Base-by-base conservation (phyloP, 2,113 vertebrate species). In the Aramus guarauna region DNA sequence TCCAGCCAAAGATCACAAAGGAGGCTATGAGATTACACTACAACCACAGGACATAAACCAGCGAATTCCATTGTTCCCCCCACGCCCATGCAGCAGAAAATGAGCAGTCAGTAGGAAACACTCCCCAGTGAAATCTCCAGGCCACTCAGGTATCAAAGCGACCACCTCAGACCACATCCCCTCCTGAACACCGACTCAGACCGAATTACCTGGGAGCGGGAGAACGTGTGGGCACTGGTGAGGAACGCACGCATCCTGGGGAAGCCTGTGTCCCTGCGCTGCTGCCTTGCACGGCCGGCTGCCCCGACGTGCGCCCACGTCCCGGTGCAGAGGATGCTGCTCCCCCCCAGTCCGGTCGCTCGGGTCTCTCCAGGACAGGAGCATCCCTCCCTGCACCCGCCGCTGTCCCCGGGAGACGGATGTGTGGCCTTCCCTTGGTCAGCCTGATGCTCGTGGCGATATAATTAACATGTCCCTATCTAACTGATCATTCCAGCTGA, bases 301-400 rank as follows among this genome's bases (percentile, higher is more conserved):
- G 50, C 39, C 41, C 27, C 4, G 15, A 11, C 0, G 8, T 2
- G 8, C 0, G 5, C 32, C 37, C 15, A n/a, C 1, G 1, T 2
- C 39, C 39, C 39, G 39, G 39, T 10, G 34, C 39, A 22, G 59
- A 32, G 14, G 29, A 6, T 9, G 52, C n/a, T 4, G 24, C n/a
- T 56, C 26, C 9, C 29, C 12, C 4, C 66, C 12, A 15, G 10
- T 13, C 32, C 3, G 1, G 21, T 11, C 43, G 16, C 43, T 4
- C 10, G 4, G 37, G 37, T 18, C 64, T 18, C 22, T 15, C 0
- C 1, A 12, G 37, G 63, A 34, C 12, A 5, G 5, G 27, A 39
- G 37, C 18, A 20, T 30, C 30, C 39, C 30, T 47, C 26, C 60
- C 60, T 67, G 17, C 47, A 34, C 73, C n/a, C 7, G 15, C 39